These are phyloP conservation scores for Illadopsis cleaveri DNA, from an alignment of 2,113 vertebrate genomes.

Conservation along the genomic window DNA sequence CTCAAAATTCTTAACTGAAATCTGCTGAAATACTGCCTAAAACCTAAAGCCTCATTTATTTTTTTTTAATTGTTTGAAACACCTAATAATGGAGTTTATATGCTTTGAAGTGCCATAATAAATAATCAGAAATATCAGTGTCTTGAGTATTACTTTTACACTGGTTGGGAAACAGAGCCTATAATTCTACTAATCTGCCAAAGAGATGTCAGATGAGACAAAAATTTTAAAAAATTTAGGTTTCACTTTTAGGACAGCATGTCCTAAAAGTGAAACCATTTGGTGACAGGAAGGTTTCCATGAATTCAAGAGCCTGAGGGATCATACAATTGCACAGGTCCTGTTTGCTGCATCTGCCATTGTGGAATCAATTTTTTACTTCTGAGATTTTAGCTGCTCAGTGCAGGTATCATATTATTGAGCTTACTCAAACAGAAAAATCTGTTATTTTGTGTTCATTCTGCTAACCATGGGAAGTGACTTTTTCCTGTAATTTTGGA, in stretches of 20 bases:
- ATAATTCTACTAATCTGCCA: background rate
- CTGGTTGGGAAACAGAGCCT: background rate
- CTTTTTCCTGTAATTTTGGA: background rate
- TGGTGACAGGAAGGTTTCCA: background rate
- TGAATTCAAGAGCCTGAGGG: background rate
- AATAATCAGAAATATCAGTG: conserved; percentile 4
- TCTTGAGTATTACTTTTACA: conserved; percentile 6
- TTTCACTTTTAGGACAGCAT: no score
- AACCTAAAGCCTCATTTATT: background rate
- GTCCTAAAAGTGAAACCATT: background rate
- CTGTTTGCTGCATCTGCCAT: background rate
- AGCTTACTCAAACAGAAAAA: background rate
- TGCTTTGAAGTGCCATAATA: conserved; percentile 55
- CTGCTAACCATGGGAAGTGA: background rate
- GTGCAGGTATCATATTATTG: background rate
- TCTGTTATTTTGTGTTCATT: background rate
- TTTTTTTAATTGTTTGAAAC: background rate
- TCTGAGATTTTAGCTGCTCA: background rate
- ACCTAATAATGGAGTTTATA: conserved; percentile 2
- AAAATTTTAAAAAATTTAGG: background rate
- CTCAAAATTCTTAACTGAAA: background rate
- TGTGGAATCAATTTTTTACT: background rate
- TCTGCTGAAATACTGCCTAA: background rate
- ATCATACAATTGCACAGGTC: accelerated
- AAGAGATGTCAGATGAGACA: background rate